Conservation (phyloP, 35 echinoderm and acorn worm genomes). For the Patiria miniata region DNA sequence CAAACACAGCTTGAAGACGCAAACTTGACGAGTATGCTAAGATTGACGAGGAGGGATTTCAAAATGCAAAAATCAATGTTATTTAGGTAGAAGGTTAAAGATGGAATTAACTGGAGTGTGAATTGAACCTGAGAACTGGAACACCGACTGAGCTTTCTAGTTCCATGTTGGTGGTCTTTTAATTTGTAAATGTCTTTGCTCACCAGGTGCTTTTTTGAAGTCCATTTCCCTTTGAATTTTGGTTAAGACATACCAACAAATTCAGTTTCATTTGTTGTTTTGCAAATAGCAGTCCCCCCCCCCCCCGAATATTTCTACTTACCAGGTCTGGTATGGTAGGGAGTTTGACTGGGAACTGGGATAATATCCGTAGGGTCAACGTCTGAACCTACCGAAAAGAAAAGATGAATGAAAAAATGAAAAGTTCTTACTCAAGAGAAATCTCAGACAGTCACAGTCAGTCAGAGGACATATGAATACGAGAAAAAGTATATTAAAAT, state of each 20-base stretch:
- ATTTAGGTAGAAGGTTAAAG: too few species aligned
- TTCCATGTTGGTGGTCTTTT: too few species aligned
- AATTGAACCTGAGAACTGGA: background rate
- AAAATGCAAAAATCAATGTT: too few species aligned
- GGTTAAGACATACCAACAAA: too few species aligned
- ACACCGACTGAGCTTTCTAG: too few species aligned
- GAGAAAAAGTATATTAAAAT: too few species aligned
- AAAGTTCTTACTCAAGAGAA: background rate
- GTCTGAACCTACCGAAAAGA: slow-evolving; percentile 49
- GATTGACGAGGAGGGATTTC: background rate
- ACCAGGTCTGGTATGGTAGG: slow-evolving; percentile 55
- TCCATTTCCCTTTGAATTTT: too few species aligned
- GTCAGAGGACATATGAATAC: too few species aligned
- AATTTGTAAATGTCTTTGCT: too few species aligned
- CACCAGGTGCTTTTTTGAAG: too few species aligned
- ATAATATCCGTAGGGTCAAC: slow-evolving; percentile 63
- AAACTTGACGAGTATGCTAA: slow-evolving; percentile 49
- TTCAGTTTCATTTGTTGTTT: too few species aligned
- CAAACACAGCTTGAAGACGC: slow-evolving; percentile 67
- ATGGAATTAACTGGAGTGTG: background rate
- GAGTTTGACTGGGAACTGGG: slow-evolving; percentile 56
- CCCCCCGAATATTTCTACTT: slow-evolving; percentile 13
- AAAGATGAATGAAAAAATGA: background rate
- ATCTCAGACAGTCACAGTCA: background rate
- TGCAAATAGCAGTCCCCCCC: too few species aligned